A percentile compares a stretch with the other conserved stretches of the same genome.
Conservation (phyloP, 2,113 vertebrate species). For the Sebastes schlegelii region DNA sequence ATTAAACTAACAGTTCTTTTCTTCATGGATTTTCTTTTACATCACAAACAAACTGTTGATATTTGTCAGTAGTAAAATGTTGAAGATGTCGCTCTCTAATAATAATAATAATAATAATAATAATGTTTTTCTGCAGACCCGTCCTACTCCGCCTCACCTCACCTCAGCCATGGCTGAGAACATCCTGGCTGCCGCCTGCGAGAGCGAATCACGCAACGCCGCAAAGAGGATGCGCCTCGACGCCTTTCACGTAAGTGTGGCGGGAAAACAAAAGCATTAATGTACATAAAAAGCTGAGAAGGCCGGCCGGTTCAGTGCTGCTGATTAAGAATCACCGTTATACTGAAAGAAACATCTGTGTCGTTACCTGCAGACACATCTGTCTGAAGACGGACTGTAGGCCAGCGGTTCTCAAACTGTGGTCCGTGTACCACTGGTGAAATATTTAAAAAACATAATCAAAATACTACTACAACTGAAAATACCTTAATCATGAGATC, state of each 20-base stretch:
- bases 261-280: not conserved
- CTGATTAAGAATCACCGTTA: not conserved
- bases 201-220: conserved; percentile 96
- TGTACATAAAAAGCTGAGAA: not conserved
- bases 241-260: conserved; percentile 64
- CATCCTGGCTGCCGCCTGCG: conserved; percentile 97
- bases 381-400: no score
- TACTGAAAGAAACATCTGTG: not conserved
- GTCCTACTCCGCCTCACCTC: conserved; percentile 92
- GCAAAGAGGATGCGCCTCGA: conserved; percentile 99
- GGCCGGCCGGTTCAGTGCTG: not conserved
- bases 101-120: no score
- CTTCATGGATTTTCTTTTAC: not conserved
- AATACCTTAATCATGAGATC: no score
- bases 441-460: no score
- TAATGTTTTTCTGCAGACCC: conserved; percentile 56
- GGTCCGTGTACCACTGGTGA: no score
- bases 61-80: not conserved
- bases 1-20: not conserved
- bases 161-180: conserved; percentile 99
- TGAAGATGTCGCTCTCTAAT: no score
- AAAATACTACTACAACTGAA: no score
- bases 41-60: not conserved
- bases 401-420: no score
- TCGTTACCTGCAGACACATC: not conserved